Conservation (phyloP, 2,888 invertebrate species). For the Ophioninae sp. region DNA sequence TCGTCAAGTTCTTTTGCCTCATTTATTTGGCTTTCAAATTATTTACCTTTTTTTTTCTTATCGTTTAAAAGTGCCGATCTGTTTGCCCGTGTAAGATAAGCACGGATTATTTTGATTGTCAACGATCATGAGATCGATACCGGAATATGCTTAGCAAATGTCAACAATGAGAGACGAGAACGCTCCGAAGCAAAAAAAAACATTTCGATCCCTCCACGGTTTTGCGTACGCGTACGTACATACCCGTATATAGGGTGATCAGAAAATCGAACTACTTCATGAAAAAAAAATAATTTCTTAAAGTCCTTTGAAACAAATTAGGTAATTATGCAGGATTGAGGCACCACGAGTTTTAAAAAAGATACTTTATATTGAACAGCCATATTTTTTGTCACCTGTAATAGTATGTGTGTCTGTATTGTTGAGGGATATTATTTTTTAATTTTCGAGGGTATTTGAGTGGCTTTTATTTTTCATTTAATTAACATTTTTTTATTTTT, state of each 20-base stretch:
- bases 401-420: too few relatives aligned
- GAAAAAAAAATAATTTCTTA: too few relatives aligned
- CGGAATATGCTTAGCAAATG: neutral
- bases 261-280: too few relatives aligned
- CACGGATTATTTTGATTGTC: neutral
- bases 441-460: too few relatives aligned
- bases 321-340: too few relatives aligned
- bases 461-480: too few relatives aligned
- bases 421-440: too few relatives aligned
- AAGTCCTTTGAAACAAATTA: too few relatives aligned
- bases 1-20: neutral
- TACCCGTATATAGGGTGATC: neutral
- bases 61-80: neutral
- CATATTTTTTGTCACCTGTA: too few relatives aligned
- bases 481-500: too few relatives aligned
- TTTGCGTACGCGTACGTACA: neutral
- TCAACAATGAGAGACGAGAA: constrained; percentile 2
- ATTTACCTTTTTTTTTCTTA: neutral
- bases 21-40: neutral
- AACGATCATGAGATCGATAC: neutral
- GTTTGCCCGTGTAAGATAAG: constrained; percentile 1
- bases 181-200: neutral
- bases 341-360: too few relatives aligned
- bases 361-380: too few relatives aligned
- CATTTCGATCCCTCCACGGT: neutral